These are phyloP conservation scores for Pavo muticus DNA, from an alignment of 2,113 vertebrate species.

Conservation along the genomic window DNA sequence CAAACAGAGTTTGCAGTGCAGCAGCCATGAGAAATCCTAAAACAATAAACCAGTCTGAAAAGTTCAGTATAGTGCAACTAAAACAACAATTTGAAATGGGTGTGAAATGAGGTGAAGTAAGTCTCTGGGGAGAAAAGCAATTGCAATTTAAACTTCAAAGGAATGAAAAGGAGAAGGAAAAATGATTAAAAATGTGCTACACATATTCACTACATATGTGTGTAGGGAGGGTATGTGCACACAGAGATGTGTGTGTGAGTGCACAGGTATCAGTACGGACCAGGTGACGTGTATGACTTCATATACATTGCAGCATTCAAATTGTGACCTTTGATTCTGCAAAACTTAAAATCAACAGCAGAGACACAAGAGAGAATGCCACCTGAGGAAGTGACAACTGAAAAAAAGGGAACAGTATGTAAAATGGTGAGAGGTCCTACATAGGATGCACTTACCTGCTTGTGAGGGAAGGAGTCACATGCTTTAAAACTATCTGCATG, in stretches of 20 bases:
- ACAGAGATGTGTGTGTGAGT: not conserved
- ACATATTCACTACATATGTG: not conserved
- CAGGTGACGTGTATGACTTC: not conserved
- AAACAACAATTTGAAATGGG: conserved; percentile 21
- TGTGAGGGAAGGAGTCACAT: not conserved
- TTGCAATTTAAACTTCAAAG: not conserved
- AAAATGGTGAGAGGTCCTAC: not conserved
- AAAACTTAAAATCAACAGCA: not conserved
- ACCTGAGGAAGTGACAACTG: not conserved
- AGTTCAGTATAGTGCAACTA: conserved; percentile 43
- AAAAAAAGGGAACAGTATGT: not conserved
- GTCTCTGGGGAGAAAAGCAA: conserved; percentile 1
- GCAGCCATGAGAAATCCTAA: conserved; percentile 34
- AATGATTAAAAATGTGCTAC: not conserved
- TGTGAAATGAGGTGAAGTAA: conserved; percentile 38
- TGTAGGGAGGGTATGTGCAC: not conserved
- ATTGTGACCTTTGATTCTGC: not conserved
- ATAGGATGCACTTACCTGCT: not conserved
- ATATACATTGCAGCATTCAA: not conserved
- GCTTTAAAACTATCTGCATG: not conserved
- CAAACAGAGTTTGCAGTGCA: conserved; percentile 45
- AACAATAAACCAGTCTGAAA: conserved; percentile 56
- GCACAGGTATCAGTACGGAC: not conserved
- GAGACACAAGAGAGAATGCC: not conserved
- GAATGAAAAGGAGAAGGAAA: conserved; percentile 3